Conservation (phyloP, 2,888 invertebrate genomes). For the Branchipolynoe longqiensis region DNA sequence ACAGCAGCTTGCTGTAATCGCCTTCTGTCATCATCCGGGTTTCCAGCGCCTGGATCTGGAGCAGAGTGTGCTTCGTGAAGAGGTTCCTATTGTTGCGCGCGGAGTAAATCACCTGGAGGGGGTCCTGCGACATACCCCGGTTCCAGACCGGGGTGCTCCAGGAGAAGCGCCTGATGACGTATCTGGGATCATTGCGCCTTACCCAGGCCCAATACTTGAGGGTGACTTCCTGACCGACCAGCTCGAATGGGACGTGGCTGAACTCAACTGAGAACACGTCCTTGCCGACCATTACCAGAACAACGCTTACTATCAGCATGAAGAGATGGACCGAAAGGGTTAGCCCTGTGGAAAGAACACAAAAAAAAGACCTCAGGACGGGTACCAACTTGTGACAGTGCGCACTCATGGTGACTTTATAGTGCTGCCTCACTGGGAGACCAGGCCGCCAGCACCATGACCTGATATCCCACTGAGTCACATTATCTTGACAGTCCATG, state of each 20-base stretch:
- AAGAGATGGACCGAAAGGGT: conserved; percentile 60
- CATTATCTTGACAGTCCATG: no score
- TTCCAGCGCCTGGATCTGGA: conserved; percentile 61
- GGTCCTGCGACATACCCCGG: conserved; percentile 54
- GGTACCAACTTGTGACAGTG: no score
- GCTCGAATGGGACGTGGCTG: conserved; percentile 61
- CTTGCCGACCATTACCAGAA: conserved; percentile 58
- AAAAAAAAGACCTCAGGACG: no score
- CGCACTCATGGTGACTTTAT: no score
- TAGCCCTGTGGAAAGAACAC: conserved; percentile 57
- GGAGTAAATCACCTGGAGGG: conserved; percentile 50
- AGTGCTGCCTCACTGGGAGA: no score
- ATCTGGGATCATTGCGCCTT: conserved; percentile 31
- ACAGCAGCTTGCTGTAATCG: conserved; percentile 59
- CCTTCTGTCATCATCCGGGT: conserved; percentile 54
- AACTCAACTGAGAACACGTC: conserved; percentile 65
- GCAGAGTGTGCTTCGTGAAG: conserved; percentile 60
- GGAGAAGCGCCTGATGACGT: conserved; percentile 28
- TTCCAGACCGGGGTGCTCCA: conserved; percentile 22
- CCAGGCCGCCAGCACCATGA: no score
- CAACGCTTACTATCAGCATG: conserved; percentile 55
- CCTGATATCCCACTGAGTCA: no score
- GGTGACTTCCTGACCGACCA: conserved; percentile 53
- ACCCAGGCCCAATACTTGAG: conserved; percentile 63
- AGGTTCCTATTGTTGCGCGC: conserved; percentile 57